A percentile compares a stretch with the other conserved stretches of the same genome.
Conservation (phyloP, 1,140 invertebrate genomes). For the Potamilus streckersoni region DNA sequence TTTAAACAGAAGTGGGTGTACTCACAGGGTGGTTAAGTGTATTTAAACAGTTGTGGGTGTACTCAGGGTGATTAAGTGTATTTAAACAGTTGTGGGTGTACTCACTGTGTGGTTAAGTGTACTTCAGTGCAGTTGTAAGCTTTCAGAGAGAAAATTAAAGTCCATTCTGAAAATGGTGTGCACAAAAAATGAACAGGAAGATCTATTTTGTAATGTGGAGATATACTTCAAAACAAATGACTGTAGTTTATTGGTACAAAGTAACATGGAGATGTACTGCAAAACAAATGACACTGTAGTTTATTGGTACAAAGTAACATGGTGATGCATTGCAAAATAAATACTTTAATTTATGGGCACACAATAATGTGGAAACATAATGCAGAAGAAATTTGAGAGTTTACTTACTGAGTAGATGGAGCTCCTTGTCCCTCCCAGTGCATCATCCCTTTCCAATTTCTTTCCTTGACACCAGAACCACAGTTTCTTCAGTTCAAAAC, state of each 20-base stretch:
- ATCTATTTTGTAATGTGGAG: no score
- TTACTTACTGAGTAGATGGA: conserved; percentile 64
- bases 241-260: neutral
- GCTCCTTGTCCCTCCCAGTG: conserved; percentile 63
- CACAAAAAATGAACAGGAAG: no score
- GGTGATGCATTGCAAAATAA: neutral
- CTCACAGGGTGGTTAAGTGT: no score
- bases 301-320: neutral
- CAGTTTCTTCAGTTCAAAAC: conserved; percentile 59
- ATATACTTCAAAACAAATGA: no score
- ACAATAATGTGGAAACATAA: neutral
- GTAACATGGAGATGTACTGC: neutral
- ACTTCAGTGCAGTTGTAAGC: no score
- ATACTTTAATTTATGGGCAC: neutral
- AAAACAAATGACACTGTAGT: neutral
- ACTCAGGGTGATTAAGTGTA: no score
- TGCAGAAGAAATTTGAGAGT: neutral
- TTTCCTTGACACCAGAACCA: conserved; percentile 79
- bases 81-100: no score
- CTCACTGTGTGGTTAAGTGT: no score
- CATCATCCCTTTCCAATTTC: conserved; percentile 78
- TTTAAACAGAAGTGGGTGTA: no score
- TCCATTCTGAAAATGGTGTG: no score
- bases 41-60: no score
- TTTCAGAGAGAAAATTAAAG: no score